Evolutionary conservation across 2,888 invertebrate species (phyloP), one percentile per base, ranked within the genome.

Genomic region (Ochropleura leucogaster): DNA sequence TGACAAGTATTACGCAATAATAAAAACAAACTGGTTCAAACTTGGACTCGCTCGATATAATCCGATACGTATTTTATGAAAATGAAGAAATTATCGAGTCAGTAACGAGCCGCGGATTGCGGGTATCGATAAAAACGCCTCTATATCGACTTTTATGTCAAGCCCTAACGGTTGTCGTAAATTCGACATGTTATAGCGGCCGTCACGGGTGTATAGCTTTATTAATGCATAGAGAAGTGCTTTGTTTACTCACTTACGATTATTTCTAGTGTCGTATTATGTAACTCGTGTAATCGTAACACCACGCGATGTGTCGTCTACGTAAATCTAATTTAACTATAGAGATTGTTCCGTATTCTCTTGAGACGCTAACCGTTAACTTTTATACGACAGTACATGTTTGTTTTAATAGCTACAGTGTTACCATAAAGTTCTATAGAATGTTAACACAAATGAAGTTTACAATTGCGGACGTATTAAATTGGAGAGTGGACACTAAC

Each of bases 11-110:
- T 88, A 88, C 85, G 88, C 84, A 86, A 88, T 83, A 86, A 86
- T 84, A 89, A 92, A 91, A 87, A 85, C 82, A 89, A 92, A 91
- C 90, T 91, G 90, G 90, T 90, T 85, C 90, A 88, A 83, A 87
- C 86, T 88, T 87, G 85, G 88, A 85, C 84, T 87, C 86, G 88
- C 74, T 84, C 67, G 67, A 70, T 76, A 80, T 70, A 74, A 80
- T 76, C 78, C 84, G 82, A 88, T 82, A 86, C 83, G 85, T 80
- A 75, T 82, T 83, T 87, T 90, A 90, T 90, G 89, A 92, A 92
- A 93, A 95, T 95, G 91, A 95, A 95, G 95, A 95, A 93, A 95
- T 95, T 92, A 94, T 92, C 90, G 86, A 82, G 80, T 77, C 83
- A 73, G 89, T 93, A 94, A 94, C 91, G 93, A 94, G 92, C 88